Conservation (phyloP, 2,888 invertebrate genomes). For the Sympetrum striolatum region DNA sequence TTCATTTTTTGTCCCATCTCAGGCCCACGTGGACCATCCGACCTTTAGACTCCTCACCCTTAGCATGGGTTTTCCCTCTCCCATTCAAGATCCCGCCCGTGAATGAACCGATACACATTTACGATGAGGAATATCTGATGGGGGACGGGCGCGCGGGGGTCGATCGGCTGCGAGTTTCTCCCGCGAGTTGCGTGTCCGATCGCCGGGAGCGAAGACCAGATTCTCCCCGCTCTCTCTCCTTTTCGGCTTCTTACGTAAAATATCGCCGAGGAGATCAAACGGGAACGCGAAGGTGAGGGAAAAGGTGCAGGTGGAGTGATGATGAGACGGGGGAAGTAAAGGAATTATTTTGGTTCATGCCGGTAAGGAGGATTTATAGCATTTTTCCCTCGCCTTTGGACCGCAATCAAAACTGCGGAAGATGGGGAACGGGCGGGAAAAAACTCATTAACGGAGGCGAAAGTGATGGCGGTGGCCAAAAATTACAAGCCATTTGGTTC, state of each 20-base stretch:
- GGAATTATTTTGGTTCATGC: neutral
- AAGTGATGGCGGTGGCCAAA: neutral
- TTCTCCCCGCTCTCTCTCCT: neutral
- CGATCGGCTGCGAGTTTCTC: neutral
- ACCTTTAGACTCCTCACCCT: neutral
- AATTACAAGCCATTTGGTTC: neutral
- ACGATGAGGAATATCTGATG: neutral
- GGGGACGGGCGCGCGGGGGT: neutral
- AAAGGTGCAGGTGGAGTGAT: neutral
- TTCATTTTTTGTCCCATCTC: neutral
- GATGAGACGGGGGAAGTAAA: neutral
- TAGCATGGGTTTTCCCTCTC: neutral
- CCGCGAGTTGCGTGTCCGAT: neutral
- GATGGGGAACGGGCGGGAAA: neutral
- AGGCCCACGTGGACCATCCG: neutral
- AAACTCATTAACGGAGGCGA: neutral
- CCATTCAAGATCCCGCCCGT: neutral
- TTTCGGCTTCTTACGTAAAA: neutral
- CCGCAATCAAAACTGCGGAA: neutral
- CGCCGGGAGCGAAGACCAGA: neutral
- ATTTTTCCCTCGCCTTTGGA: neutral
- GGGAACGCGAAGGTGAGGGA: neutral
- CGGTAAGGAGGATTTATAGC: neutral
- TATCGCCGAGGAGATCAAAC: neutral
- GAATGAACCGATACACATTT: neutral